phyloP scores from a whole-genome alignment of 2,797 vertebrate genomes.

The Fundulus diaphanus region DNA sequence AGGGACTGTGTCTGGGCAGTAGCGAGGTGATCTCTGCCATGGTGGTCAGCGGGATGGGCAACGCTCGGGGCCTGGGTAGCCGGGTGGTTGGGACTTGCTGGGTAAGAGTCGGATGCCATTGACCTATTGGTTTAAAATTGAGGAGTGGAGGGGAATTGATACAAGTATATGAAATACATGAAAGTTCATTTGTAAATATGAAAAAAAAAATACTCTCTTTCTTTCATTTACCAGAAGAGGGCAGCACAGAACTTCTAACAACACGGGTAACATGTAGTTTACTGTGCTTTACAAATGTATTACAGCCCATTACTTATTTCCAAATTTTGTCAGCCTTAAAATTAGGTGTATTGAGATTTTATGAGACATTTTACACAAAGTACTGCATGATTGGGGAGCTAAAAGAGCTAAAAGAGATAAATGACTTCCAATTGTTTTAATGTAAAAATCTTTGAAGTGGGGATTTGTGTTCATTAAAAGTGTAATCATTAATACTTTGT shows the following conservation, averaged over 20 bases:
- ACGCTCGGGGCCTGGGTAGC: slow-evolving; percentile 80
- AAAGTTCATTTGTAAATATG: background rate
- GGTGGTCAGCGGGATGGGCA: slow-evolving; percentile 71
- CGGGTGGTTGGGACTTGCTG: slow-evolving; percentile 89
- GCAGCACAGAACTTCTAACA: slow-evolving; percentile 53
- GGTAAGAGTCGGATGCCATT: slow-evolving; percentile 88
- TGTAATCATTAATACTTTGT: too few relatives aligned
- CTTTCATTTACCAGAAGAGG: slow-evolving; percentile 56
- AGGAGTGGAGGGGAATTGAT: background rate
- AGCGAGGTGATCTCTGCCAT: slow-evolving; percentile 83
- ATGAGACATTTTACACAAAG: too few relatives aligned
- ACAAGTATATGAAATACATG: background rate
- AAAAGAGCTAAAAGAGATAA: too few relatives aligned
- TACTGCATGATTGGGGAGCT: too few relatives aligned
- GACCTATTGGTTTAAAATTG: slow-evolving; percentile 74
- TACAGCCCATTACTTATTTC: background rate
- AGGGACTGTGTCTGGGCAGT: slow-evolving; percentile 82
- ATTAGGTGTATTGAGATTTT: background rate
- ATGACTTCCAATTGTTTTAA: too few relatives aligned
- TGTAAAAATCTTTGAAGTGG: too few relatives aligned
- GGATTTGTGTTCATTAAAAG: too few relatives aligned
- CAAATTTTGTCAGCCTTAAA: background rate
- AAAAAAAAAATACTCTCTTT: background rate
- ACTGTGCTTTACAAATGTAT: background rate
- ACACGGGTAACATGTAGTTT: rapidly evolving